phyloP scores from a whole-genome alignment of 2,888 invertebrate species.

The Pseudococcus jackbeardsleyi region DNA sequence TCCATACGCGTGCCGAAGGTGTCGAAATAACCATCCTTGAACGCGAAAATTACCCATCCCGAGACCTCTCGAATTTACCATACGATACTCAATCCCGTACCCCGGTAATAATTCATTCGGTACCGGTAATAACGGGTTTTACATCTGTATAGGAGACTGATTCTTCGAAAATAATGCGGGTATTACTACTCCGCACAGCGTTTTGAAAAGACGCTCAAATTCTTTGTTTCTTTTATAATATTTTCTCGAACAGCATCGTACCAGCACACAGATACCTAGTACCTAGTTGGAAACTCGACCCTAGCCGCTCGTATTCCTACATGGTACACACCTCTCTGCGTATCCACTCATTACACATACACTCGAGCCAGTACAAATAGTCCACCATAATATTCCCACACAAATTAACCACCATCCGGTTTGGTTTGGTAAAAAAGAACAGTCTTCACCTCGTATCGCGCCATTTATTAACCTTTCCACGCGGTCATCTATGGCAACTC shows the following conservation, averaged over 20 bases:
- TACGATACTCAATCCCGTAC: background rate
- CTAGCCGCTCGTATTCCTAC: background rate
- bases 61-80: background rate
- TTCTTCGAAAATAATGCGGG: slow-evolving; percentile 26
- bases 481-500: background rate
- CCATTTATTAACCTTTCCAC: slow-evolving; percentile 45
- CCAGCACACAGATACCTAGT: background rate
- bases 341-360: slow-evolving; percentile 1
- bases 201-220: slow-evolving; percentile 24
- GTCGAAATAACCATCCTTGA: background rate
- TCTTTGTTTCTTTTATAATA: slow-evolving; percentile 17
- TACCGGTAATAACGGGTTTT: slow-evolving; percentile 8
- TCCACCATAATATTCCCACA: slow-evolving; percentile 57
- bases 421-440: background rate
- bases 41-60: background rate
- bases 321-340: background rate
- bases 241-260: background rate
- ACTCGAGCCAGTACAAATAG: slow-evolving; percentile 3
- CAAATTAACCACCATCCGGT: slow-evolving; percentile 53
- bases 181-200: background rate
- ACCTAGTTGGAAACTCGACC: slow-evolving; percentile 5
- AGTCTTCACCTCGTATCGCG: slow-evolving; percentile 46
- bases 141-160: background rate
- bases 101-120: background rate
- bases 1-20: background rate